These are phyloP conservation scores for Lepilemur septentrionalis DNA, from an alignment of 2,797 vertebrate genomes.

Conservation along the genomic window DNA sequence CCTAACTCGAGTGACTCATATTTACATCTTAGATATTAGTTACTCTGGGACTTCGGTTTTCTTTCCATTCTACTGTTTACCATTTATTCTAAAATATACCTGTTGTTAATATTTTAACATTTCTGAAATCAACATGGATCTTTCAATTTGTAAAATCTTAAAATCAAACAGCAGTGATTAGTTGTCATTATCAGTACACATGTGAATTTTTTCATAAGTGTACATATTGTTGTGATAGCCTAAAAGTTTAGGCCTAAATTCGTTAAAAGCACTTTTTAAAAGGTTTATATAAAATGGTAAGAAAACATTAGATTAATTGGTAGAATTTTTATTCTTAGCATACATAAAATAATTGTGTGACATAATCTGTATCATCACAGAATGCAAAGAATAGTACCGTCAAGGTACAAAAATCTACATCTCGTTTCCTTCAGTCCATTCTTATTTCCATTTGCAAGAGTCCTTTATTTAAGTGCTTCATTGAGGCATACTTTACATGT, in stretches of 20 bases:
- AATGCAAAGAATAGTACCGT: background rate
- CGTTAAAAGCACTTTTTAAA: background rate
- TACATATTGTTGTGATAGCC: background rate
- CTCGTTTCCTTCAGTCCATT: background rate
- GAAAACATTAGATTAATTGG: background rate
- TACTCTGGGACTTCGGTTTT: background rate
- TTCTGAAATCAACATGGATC: background rate
- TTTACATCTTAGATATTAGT: background rate
- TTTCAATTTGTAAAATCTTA: background rate
- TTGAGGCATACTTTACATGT: background rate
- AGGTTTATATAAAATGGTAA: background rate
- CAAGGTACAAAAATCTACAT: background rate
- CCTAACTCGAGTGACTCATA: background rate
- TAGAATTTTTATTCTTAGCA: background rate
- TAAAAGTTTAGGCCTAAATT: background rate
- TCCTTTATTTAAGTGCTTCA: background rate
- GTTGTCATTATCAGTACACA: background rate
- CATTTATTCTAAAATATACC: background rate
- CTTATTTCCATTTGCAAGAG: background rate
- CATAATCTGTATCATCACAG: background rate
- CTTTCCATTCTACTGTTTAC: background rate
- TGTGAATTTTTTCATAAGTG: background rate
- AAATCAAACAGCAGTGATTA: background rate
- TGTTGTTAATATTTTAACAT: background rate
- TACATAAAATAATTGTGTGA: background rate